These are phyloP conservation scores for Adelognathus sp. DNA, from an alignment of 2,888 invertebrate species.

Conservation along the genomic window DNA sequence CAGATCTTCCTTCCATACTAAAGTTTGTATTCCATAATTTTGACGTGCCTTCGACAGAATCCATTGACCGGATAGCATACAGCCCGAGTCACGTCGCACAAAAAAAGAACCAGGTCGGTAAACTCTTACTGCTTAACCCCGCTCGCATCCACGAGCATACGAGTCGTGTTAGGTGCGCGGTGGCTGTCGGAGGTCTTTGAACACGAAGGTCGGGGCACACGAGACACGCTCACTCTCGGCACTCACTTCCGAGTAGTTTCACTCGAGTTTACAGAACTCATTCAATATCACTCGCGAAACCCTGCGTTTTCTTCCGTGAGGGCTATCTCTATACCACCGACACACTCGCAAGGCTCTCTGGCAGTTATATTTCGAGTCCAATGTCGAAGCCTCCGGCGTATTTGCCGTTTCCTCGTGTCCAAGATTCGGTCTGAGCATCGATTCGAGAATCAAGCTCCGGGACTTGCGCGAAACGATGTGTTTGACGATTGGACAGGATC, in stretches of 20 bases:
- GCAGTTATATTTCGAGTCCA: conserved; percentile 36
- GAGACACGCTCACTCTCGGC: conserved; percentile 40
- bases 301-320: background rate
- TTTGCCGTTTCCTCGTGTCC: background rate
- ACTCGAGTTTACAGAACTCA: conserved; percentile 56
- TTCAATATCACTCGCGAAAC: conserved; percentile 52
- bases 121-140: conserved; percentile 16
- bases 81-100: background rate
- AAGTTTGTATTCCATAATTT: background rate
- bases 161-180: conserved; percentile 12
- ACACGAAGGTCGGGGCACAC: conserved; percentile 45
- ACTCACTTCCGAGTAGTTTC: conserved; percentile 54
- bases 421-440: conserved; percentile 15
- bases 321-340: background rate
- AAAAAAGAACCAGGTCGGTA: background rate
- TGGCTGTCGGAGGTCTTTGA: conserved; percentile 24
- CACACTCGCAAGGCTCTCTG: background rate
- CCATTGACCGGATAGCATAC: background rate
- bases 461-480: conserved; percentile 21
- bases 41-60: background rate
- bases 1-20: background rate
- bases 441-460: conserved; percentile 24
- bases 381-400: background rate
- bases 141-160: conserved; percentile 16
- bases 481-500: conserved; percentile 21